A percentile compares a stretch with the other conserved stretches of the same genome.
Evolutionary conservation across 2,113 vertebrate species (phyloP).

Genomic region (Odontesthes bonariensis): DNA sequence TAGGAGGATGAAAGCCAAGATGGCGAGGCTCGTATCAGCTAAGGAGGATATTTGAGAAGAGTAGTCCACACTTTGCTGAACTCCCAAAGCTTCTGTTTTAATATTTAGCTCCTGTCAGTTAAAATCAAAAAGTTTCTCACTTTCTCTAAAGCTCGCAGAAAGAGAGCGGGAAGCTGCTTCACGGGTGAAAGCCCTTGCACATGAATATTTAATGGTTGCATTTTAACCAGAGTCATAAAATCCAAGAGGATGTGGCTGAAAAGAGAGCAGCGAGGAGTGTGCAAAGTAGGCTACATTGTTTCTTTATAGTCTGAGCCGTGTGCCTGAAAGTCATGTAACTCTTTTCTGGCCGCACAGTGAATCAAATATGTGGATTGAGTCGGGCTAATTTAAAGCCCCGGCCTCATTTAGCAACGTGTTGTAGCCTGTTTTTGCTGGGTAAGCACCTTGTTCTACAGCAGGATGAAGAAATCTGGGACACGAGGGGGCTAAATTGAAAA

Average conservation of each 20-base stretch:
- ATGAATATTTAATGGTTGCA: conserved; percentile 82
- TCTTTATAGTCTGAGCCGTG: conserved; percentile 66
- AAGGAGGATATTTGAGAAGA: conserved; percentile 38
- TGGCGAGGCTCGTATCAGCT: conserved; percentile 16
- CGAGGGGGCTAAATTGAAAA: conserved; percentile 65
- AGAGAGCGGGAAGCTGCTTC: conserved; percentile 64
- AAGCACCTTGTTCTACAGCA: conserved; percentile 69
- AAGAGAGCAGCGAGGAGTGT: conserved; percentile 67
- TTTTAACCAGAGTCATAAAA: conserved; percentile 81
- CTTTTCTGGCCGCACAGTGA: conserved; percentile 52
- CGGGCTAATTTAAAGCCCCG: conserved; percentile 68
- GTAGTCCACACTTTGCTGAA: conserved; percentile 53
- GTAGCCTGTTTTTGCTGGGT: conserved; percentile 66
- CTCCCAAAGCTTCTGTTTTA: conserved; percentile 64
- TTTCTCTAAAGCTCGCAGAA: conserved; percentile 64
- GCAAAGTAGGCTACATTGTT: conserved; percentile 71
- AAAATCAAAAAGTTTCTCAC: conserved; percentile 79
- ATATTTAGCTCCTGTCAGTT: conserved; percentile 77
- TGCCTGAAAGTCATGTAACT: conserved; percentile 65
- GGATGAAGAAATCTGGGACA: conserved; percentile 56
- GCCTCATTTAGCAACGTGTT: conserved; percentile 58
- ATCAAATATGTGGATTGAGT: conserved; percentile 75
- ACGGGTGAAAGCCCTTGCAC: conserved; percentile 77
- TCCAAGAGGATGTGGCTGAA: conserved; percentile 75
- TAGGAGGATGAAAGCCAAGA: conserved; percentile 50